Percentiles rank a stretch among this genome's conserved stretches.
phyloP scores from a whole-genome alignment of 2,113 vertebrate species.

The Holacanthus passer region DNA sequence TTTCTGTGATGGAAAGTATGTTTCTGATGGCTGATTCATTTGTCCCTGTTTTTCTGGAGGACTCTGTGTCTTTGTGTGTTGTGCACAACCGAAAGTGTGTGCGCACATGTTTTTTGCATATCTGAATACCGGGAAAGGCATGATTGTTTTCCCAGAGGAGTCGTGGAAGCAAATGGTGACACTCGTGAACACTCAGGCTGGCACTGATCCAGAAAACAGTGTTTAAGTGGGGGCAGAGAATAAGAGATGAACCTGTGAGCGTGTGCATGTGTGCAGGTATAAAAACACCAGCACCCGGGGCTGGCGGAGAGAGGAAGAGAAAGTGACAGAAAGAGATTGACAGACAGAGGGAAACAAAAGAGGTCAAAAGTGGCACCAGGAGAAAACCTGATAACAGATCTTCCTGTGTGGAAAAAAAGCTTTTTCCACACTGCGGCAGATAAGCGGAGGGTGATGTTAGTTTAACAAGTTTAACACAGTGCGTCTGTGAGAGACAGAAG shows the following conservation, averaged over 20 bases:
- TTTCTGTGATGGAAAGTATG: conserved; percentile 1
- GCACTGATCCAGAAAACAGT: conserved; percentile 19
- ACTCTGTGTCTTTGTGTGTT: neutral
- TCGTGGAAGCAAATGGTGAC: conserved; percentile 27
- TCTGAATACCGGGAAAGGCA: conserved; percentile 4
- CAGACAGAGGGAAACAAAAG: neutral
- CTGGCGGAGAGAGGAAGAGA: conserved; percentile 18
- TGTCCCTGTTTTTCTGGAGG: neutral
- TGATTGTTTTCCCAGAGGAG: neutral
- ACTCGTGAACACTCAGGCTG: conserved; percentile 19
- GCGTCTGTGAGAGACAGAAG: conserved; percentile 43
- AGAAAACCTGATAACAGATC: conserved; percentile 18
- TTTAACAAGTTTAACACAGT: conserved; percentile 37
- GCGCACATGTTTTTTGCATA: neutral
- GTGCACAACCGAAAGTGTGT: neutral
- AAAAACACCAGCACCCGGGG: conserved; percentile 13
- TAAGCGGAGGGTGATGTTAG: conserved; percentile 17
- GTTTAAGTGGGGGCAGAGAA: neutral
- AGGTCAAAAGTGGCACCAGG: conserved; percentile 8
- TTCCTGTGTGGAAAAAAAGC: conserved; percentile 18
- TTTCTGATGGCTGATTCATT: neutral
- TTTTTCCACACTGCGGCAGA: conserved; percentile 3
- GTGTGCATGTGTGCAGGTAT: neutral
- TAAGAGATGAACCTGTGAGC: neutral
- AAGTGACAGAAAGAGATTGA: conserved; percentile 26